These are phyloP conservation scores for Mastacembelus armatus DNA, from an alignment of 2,797 vertebrate genomes.

Conservation along the genomic window DNA sequence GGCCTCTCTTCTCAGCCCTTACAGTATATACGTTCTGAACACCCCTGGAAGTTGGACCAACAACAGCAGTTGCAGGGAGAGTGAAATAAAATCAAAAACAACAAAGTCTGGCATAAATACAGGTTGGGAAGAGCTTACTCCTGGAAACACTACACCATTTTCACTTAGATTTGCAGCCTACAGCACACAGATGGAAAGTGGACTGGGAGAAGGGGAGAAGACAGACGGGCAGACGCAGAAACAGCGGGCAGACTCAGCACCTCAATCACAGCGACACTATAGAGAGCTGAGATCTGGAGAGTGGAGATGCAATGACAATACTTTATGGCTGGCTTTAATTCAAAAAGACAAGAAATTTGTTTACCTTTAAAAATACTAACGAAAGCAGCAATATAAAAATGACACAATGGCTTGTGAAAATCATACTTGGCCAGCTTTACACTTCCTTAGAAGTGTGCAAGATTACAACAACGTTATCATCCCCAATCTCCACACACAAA, in stretches of 20 bases:
- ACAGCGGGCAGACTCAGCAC: constrained; percentile 76
- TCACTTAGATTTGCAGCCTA: constrained; percentile 83
- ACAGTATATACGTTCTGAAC: constrained; percentile 56
- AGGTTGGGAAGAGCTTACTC: constrained; percentile 82
- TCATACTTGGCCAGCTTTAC: constrained; percentile 49
- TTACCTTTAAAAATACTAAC: constrained; percentile 48
- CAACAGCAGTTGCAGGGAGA: constrained; percentile 55
- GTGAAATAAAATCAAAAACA: constrained; percentile 64
- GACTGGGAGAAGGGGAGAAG: constrained; percentile 66
- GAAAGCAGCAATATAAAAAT: no score
- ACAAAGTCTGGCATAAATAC: constrained; percentile 72
- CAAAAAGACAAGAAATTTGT: constrained; percentile 50
- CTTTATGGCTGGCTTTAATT: constrained; percentile 42
- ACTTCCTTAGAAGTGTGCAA: constrained; percentile 57
- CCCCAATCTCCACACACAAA: constrained; percentile 16
- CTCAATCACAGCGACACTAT: constrained; percentile 72
- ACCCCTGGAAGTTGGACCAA: constrained; percentile 66
- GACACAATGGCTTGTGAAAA: constrained; percentile 55
- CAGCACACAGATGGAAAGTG: constrained; percentile 76
- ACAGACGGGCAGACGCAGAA: constrained; percentile 68
- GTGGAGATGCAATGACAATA: constrained; percentile 48
- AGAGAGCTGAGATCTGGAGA: constrained; percentile 54
- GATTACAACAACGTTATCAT: constrained; percentile 44
- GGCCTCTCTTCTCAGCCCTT: constrained; percentile 37
- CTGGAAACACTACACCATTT: constrained; percentile 80